Base-by-base conservation (phyloP, 2,797 vertebrate species). In the Bovichtus variegatus region DNA sequence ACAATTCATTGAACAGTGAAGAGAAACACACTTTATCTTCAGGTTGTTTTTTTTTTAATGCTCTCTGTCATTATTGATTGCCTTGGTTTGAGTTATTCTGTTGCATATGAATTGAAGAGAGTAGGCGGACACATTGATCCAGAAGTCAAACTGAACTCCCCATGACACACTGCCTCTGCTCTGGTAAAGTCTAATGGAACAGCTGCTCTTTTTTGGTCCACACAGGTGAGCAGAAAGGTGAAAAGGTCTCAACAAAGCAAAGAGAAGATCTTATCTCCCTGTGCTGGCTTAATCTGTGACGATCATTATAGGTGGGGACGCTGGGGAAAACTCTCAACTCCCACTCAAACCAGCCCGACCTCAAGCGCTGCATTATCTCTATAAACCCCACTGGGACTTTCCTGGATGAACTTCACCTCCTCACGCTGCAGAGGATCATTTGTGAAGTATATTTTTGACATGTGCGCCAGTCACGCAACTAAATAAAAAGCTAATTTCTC, bases 51-150 rank as follows among this genome's bases (percentile, higher is more conserved):
- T 40, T 15, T 50, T n/a, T n/a, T n/a, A n/a, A 27, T 49, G 19
- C 21, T 75, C 49, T 59, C 46, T 50, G 44, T 69, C 46, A 31
- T 41, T 62, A 87, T 82, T 58, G 82, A 84, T 81, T 19, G 18
- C 11, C 34, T 71, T 38, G 40, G 67, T 81, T 83, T 86, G 43
- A 76, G 44, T 79, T 59, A 79, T 80, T 86, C 49, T 59, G 54
- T 76, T 66, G 59, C 69, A 61, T 43, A 36, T 83, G 53, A 71
- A 55, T 66, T 40, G 64, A 74, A 84, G 38, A 36, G 62, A 63
- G 82, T 75, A 71, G 85, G 88, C 16, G 60, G 82, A 78, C 36
- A 60, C 34, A 87, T 90, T 76, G 87, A 94, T 92, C 80, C 57
- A 82, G 43, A 84, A 80, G 90, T 91, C 74, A 54, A 87, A 78